These are phyloP conservation scores for Recurvirostra avosetta DNA, from an alignment of 2,113 vertebrate genomes.

Conservation along the genomic window DNA sequence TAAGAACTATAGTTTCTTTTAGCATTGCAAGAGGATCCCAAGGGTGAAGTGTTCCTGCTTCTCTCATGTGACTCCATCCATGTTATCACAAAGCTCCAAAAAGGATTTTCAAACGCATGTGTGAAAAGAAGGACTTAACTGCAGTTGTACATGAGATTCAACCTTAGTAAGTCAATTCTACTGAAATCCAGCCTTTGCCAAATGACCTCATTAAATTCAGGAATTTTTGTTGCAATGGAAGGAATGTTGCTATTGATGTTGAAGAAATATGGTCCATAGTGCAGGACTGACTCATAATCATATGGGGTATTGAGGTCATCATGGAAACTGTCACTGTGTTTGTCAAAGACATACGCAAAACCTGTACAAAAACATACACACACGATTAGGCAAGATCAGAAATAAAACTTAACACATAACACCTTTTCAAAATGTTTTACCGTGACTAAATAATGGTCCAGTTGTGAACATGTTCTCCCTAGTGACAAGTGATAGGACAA, in stretches of 20 bases:
- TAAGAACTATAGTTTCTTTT: not conserved
- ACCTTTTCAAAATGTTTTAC: not conserved
- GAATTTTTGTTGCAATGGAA: not conserved
- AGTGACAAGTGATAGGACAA: no score
- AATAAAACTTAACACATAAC: not conserved
- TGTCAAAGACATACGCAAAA: not conserved
- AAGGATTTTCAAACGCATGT: not conserved
- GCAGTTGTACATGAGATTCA: not conserved
- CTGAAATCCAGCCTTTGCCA: not conserved
- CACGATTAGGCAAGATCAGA: not conserved
- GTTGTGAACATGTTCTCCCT: not conserved
- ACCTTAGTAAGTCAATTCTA: not conserved
- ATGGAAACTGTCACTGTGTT: not conserved
- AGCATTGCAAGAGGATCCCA: not conserved
- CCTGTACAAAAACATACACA: not conserved
- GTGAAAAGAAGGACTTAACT: not conserved
- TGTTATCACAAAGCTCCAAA: not conserved
- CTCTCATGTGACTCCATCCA: not conserved
- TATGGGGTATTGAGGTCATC: not conserved
- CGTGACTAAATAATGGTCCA: not conserved
- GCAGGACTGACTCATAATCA: not conserved
- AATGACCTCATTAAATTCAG: not conserved
- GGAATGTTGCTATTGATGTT: not conserved
- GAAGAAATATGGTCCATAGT: not conserved
- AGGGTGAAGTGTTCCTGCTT: not conserved